Percentiles rank a stretch among this genome's conserved stretches.
Evolutionary conservation across 2,888 invertebrate genomes (phyloP).

Genomic region (Prenolepis imparis): DNA sequence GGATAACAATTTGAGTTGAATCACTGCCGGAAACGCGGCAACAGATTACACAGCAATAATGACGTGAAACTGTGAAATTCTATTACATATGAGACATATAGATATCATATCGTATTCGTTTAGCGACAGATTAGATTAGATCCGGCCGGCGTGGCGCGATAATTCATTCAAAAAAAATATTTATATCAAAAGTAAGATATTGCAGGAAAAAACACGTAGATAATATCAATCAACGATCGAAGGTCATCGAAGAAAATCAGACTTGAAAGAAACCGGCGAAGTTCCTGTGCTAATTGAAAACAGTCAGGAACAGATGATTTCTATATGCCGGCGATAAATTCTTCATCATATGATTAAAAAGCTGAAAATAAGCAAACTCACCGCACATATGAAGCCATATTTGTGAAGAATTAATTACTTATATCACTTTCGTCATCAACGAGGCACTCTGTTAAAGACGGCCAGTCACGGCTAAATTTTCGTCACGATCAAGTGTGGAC

Average conservation of each 20-base stretch:
- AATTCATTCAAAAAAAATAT: slow-evolving; percentile 56
- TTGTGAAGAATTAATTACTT: slow-evolving; percentile 66
- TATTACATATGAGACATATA: neutral
- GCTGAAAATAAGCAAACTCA: slow-evolving; percentile 72
- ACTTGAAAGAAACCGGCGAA: neutral
- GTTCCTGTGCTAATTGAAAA: neutral
- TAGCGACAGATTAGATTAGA: slow-evolving; percentile 42
- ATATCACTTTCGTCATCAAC: slow-evolving; percentile 45
- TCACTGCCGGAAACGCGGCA: slow-evolving; percentile 14
- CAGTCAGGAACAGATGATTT: neutral
- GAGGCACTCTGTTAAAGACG: too few relatives aligned
- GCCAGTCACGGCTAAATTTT: too few relatives aligned
- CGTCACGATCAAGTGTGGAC: too few relatives aligned
- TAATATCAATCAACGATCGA: slow-evolving; percentile 42
- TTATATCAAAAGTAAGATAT: slow-evolving; percentile 63
- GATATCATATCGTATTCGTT: neutral
- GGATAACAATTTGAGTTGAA: slow-evolving; percentile 12
- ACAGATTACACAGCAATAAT: neutral
- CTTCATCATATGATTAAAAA: slow-evolving; percentile 61
- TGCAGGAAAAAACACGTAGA: slow-evolving; percentile 76
- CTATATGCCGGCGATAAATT: neutral
- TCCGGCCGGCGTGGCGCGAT: neutral
- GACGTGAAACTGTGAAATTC: slow-evolving; percentile 5
- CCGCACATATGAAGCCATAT: slow-evolving; percentile 80
- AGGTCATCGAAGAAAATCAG: neutral